phyloP scores from a whole-genome alignment of 2,797 vertebrate species.

The Malurus leucopterus region DNA sequence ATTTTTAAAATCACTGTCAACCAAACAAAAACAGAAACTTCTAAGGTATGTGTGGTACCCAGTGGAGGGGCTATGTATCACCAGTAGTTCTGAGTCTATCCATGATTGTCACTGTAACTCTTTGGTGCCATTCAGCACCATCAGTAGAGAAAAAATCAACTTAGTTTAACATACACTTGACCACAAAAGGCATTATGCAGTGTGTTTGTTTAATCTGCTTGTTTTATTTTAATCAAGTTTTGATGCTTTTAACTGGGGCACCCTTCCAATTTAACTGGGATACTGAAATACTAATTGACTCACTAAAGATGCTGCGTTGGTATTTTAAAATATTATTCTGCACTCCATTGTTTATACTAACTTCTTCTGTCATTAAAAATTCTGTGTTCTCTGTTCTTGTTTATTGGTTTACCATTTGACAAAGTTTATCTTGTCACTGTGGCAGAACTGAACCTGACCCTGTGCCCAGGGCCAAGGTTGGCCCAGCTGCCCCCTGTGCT shows the following conservation, averaged over 20 bases:
- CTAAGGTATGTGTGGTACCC: slow-evolving; percentile 79
- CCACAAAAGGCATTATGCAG: not conserved
- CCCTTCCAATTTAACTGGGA: not conserved
- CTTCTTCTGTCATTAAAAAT: not conserved
- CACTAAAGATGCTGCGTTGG: not conserved
- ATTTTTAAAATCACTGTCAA: slow-evolving; percentile 94
- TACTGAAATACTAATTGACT: not conserved
- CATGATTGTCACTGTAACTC: not conserved
- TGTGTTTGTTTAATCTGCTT: not conserved
- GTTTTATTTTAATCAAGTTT: not conserved
- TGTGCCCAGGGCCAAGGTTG: not conserved
- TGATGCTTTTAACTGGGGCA: not conserved
- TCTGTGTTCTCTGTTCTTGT: not conserved
- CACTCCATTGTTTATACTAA: not conserved
- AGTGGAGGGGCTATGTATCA: not conserved
- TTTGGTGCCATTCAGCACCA: not conserved
- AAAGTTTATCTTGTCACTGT: not conserved
- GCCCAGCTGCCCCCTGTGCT: not conserved
- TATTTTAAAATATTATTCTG: not conserved
- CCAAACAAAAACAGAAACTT: slow-evolving; percentile 96
- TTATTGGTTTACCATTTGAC: not conserved
- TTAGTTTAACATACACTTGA: not conserved
- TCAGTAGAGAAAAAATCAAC: not conserved
- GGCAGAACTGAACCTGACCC: not conserved
- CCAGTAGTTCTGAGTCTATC: not conserved